Conservation (phyloP, 2,888 invertebrate genomes). For the Odontocolon sp. region DNA sequence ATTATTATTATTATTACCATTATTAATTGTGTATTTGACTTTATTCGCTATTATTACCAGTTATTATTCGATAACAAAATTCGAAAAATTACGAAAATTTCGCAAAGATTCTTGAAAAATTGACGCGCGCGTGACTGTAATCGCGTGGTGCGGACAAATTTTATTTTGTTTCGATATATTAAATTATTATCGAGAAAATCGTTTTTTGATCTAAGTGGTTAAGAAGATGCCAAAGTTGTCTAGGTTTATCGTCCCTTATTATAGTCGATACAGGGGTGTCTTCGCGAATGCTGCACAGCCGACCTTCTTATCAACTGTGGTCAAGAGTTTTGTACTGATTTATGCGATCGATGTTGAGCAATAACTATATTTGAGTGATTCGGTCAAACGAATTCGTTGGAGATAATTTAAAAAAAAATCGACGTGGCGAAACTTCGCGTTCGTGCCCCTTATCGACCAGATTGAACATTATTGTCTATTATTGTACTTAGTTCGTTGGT, state of each 20-base stretch:
- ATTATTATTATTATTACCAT: slow-evolving; percentile 70
- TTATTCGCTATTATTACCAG: slow-evolving; percentile 64
- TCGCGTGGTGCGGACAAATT: slow-evolving; percentile 64
- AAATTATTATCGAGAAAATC: slow-evolving; percentile 69
- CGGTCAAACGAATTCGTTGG: slow-evolving; percentile 5
- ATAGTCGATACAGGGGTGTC: slow-evolving; percentile 61
- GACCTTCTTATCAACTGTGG: not conserved
- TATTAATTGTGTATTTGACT: slow-evolving; percentile 65
- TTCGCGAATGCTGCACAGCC: slow-evolving; percentile 7
- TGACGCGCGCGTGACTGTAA: slow-evolving; percentile 5
- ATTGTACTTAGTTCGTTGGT: slow-evolving; percentile 74
- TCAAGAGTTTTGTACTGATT: slow-evolving; percentile 18
- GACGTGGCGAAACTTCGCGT: slow-evolving; percentile 13
- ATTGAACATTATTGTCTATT: slow-evolving; percentile 58
- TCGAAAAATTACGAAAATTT: slow-evolving; percentile 45
- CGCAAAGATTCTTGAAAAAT: slow-evolving; percentile 14
- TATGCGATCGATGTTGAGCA: slow-evolving; percentile 33
- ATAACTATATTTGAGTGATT: slow-evolving; percentile 31
- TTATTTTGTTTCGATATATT: slow-evolving; percentile 73
- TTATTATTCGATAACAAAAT: slow-evolving; percentile 58
- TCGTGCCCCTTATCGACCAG: slow-evolving; percentile 35
- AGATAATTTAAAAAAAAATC: slow-evolving; percentile 9
- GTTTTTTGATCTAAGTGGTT: slow-evolving; percentile 72
- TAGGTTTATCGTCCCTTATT: slow-evolving; percentile 77
- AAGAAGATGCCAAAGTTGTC: slow-evolving; percentile 81